These are phyloP conservation scores for Phortica variegata DNA, from an alignment of 1,140 invertebrate genomes.

Conservation along the genomic window DNA sequence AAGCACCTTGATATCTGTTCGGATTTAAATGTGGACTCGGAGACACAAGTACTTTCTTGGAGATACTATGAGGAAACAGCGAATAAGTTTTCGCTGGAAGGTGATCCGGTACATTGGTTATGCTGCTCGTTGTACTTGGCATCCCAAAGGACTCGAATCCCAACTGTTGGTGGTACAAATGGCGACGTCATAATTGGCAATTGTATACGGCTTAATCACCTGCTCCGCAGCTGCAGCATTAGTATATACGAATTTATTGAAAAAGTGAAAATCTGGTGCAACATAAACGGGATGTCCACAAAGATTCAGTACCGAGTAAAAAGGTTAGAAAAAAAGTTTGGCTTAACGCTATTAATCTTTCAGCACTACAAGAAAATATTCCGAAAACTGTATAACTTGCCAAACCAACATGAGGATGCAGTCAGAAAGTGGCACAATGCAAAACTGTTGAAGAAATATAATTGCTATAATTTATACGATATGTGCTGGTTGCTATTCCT, in stretches of 20 bases:
- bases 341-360: constrained; percentile 89
- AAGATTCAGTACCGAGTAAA: constrained; percentile 84
- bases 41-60: too few species aligned
- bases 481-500: constrained; percentile 94
- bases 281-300: constrained; percentile 84
- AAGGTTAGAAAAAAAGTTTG: constrained; percentile 85
- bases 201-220: constrained; percentile 83
- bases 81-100: constrained; percentile 60
- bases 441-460: constrained; percentile 59
- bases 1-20: too few species aligned
- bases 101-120: constrained; percentile 90
- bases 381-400: constrained; percentile 71
- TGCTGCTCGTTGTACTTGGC: constrained; percentile 90
- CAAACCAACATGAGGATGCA: constrained; percentile 26
- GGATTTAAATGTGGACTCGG: too few species aligned
- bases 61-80: too few species aligned
- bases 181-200: constrained; percentile 75
- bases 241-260: constrained; percentile 92
- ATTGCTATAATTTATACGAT: constrained; percentile 81
- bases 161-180: constrained; percentile 71
- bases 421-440: constrained; percentile 12
- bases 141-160: constrained; percentile 74
- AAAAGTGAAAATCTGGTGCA: constrained; percentile 94
- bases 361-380: constrained; percentile 93
- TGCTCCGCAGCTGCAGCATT: constrained; percentile 83